Base-by-base conservation (phyloP, 2,888 invertebrate genomes). In the Torymus auratus region DNA sequence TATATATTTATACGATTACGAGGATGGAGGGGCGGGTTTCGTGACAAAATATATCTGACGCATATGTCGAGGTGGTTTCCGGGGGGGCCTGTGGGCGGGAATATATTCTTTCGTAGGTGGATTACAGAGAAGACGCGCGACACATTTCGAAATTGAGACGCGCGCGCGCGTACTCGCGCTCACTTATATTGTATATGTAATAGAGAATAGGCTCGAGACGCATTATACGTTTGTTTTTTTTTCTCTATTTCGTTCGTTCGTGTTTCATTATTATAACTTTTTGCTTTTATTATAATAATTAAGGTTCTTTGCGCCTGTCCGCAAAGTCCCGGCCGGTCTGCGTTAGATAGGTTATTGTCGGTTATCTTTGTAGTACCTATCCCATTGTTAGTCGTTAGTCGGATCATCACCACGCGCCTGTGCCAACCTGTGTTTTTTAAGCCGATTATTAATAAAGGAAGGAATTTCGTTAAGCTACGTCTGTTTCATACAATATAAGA, bases 331-430 rank as follows among this genome's bases (percentile, higher is more conserved):
- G 85, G 87, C 85, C 84, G 86, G 84, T 86, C 85, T 87, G 86
- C 86, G 85, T 86, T 86, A 86, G 88, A 87, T 88, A 87, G 88
- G 87, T 88, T 88, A 88, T 88, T 88, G 88, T 88, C 88, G 88
- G 65, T 84, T 86, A 86, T 85, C 87, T 86, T 86, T 85, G 86
- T 85, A 86, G 86, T 88, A 88, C 86, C 88, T 88, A 88, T 87
- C 87, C 86, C 87, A 84, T 41, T 87, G 88, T 88, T 88, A 88
- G 88, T 88, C 85, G 88, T 88, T 88, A 88, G 88, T 88, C 85
- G 86, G 86, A 88, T 88, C 82, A 82, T 82, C 87, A 87, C 87
- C 88, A 88, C 87, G 88, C 85, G 20, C 20, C 20, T 20, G 20
- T 20, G 87, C 87, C 88, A 88, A 88, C 88, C 88, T 88, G 88